Conservation (phyloP, 2,113 vertebrate genomes). For the Phrynosoma platyrhinos region DNA sequence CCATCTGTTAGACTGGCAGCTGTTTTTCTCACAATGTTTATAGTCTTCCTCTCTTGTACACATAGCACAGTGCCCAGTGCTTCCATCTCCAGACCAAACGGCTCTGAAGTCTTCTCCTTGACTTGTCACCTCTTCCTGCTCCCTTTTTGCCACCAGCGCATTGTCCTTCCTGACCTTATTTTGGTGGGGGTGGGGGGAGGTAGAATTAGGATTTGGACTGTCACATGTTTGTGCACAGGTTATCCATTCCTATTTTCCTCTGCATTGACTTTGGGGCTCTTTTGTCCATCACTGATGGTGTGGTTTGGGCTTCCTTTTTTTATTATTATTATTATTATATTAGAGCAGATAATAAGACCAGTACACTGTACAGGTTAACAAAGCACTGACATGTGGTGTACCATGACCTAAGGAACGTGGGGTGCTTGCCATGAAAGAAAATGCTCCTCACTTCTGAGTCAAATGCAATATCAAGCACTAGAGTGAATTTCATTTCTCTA, state of each 20-base stretch:
- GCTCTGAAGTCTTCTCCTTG: background rate
- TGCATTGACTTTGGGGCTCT: background rate
- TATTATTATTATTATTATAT: background rate
- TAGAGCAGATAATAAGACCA: constrained; percentile 56
- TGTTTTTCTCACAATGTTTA: background rate
- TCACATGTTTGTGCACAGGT: background rate
- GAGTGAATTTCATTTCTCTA: constrained; percentile 10
- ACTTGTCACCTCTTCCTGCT: background rate
- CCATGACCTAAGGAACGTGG: background rate
- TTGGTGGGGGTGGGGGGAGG: background rate
- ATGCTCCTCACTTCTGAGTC: background rate
- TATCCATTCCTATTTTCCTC: rapidly evolving
- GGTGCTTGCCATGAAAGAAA: background rate
- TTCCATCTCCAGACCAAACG: background rate
- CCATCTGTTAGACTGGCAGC: background rate
- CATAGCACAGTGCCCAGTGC: background rate
- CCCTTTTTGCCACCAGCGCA: constrained; percentile 3
- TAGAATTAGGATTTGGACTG: background rate
- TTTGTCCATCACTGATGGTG: background rate
- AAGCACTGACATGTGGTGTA: background rate
- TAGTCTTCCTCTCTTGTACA: constrained; percentile 51
- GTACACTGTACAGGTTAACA: constrained; percentile 22
- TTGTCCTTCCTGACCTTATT: background rate
- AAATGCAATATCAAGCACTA: constrained; percentile 22
- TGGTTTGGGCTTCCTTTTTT: background rate